Conservation (phyloP, 2,888 invertebrate genomes). For the Drosophila pseudotalamancana region DNA sequence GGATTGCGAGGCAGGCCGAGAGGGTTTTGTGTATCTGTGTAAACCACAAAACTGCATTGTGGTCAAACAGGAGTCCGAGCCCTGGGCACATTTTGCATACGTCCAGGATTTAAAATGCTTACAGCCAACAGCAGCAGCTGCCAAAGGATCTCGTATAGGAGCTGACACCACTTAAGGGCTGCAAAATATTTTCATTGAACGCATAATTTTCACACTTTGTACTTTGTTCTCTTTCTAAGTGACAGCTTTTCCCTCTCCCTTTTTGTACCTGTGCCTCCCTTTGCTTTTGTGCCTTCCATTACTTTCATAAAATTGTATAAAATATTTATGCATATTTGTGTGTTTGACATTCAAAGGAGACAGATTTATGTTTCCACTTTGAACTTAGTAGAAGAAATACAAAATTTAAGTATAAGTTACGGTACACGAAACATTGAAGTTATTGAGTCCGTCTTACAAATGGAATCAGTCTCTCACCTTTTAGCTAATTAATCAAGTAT, state of each 20-base stretch:
- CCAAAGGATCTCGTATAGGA: not conserved
- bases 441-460: no score
- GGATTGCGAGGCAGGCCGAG: not conserved
- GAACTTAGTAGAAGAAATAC: no score
- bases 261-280: slow-evolving; percentile 35
- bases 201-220: slow-evolving; percentile 67
- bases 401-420: no score
- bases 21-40: slow-evolving; percentile 34
- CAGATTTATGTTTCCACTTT: slow-evolving; percentile 8
- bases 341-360: no score
- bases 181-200: slow-evolving; percentile 70
- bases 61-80: slow-evolving; percentile 48
- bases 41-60: slow-evolving; percentile 71
- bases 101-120: slow-evolving; percentile 46
- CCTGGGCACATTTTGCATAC: slow-evolving; percentile 45
- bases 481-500: slow-evolving; percentile 38
- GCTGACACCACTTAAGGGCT: not conserved
- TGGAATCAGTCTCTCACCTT: not conserved
- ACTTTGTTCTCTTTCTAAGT: not conserved
- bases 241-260: not conserved
- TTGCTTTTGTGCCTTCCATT: slow-evolving; percentile 23
- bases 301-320: slow-evolving; percentile 45
- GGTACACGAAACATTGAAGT: no score
- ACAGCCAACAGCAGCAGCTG: slow-evolving; percentile 25
- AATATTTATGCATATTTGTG: slow-evolving; percentile 44